Percentiles rank a stretch among this genome's conserved stretches.
Conservation (phyloP, 2,888 invertebrate genomes). For the Drosophila algonquin region DNA sequence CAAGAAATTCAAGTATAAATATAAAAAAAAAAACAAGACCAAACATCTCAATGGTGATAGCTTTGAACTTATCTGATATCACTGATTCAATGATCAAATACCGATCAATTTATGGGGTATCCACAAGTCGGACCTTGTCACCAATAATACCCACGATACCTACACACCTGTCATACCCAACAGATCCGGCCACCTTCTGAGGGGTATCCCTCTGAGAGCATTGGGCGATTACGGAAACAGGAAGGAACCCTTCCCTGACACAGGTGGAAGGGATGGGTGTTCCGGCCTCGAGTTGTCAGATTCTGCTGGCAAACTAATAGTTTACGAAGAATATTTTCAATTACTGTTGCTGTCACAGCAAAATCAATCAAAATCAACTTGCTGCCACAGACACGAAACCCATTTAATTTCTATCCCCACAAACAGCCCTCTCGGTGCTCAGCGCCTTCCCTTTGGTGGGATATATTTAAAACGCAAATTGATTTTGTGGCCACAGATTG, state of each 20-base stretch:
- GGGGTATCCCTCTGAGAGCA: slow-evolving; percentile 6
- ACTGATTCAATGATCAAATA: no score
- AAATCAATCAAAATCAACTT: slow-evolving; percentile 76
- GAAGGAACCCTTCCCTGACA: slow-evolving; percentile 58
- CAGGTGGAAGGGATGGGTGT: slow-evolving; percentile 51
- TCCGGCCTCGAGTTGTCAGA: slow-evolving; percentile 7
- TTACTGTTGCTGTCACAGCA: slow-evolving; percentile 78
- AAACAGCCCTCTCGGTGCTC: slow-evolving; percentile 2
- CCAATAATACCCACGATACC: neutral
- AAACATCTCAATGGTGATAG: no score
- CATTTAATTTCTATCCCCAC: slow-evolving; percentile 63
- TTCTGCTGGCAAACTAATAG: slow-evolving; percentile 63
- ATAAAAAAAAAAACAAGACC: no score
- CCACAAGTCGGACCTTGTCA: neutral
- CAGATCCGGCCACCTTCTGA: slow-evolving; percentile 15
- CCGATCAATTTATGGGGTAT: slow-evolving; percentile 1
- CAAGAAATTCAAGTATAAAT: no score
- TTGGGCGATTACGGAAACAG: slow-evolving; percentile 63
- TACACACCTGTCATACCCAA: slow-evolving; percentile 12
- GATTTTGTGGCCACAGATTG: slow-evolving; percentile 78
- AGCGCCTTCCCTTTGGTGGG: slow-evolving; percentile 32
- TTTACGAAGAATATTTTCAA: slow-evolving; percentile 74
- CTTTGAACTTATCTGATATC: no score
- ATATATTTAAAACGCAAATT: slow-evolving; percentile 69
- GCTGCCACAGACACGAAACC: slow-evolving; percentile 66